Evolutionary conservation across 35 echinoderm and acorn worm genomes (phyloP), one percentile per base, ranked within the genome.

Genomic region (Strongylocentrotus purpuratus): DNA sequence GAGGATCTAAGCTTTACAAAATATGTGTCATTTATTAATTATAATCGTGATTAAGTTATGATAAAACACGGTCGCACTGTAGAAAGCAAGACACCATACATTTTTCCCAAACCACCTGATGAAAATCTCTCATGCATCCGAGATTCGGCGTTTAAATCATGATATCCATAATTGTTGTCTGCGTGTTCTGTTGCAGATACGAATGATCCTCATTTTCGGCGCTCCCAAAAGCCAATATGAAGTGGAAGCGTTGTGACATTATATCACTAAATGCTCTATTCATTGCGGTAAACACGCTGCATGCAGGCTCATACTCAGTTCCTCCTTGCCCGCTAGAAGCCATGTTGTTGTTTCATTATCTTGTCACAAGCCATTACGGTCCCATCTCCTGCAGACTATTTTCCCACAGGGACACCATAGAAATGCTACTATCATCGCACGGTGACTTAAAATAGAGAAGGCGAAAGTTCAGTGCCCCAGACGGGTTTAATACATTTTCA

Each of bases 311-410:
- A 78, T 78, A 78, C 20, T 78, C 28, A 8, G 28, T 78, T 78
- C 65, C 18, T n/a, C 65, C 65, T 78, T 28, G 65, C 18, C 65
- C n/a, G 65, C 22, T 78, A 22, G n/a, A 78, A 4, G 65, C 65
- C 65, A 78, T 78, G 65, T 78, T 78, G 65, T 78, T 78, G 65
- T 78, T 78, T 78, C 65, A 78, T 78, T 78, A 78, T 78, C 65
- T 78, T 78, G 65, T 78, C 65, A 78, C 22, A 78, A 78, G 28
- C 65, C 65, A 78, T 78, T 78, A 78, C 28, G 65, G 20, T 78
- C 65, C 65, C 65, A 78, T 78, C 65, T 78, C 65, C 65, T 22
- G 65, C 65, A 22, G 65, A 78, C 65, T 78, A 78, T 78, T 78
- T 78, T n/a, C 22, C 65, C 65, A 78, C 65, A 78, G 22, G 65